Evolutionary conservation across 2,888 invertebrate genomes (phyloP).

Genomic region (Cataglyphis rosenhaueri): DNA sequence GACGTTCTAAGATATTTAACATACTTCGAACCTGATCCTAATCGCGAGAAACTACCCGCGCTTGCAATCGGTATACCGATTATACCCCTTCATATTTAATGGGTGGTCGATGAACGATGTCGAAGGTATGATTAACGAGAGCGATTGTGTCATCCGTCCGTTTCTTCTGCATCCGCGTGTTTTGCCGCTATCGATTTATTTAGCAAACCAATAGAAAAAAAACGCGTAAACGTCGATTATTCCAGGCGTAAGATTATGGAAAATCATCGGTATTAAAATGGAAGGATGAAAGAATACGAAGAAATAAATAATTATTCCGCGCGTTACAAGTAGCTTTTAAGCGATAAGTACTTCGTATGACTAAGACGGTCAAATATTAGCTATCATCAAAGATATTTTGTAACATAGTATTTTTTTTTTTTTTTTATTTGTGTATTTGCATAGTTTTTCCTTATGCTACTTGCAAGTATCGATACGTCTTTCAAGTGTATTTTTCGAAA

Average conservation of each 20-base stretch:
- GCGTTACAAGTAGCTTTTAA: not conserved
- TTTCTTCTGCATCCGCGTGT: constrained; percentile 56
- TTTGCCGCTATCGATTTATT: constrained; percentile 22
- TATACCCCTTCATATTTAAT: constrained; percentile 54
- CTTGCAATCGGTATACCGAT: constrained; percentile 50
- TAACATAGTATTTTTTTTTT: not conserved
- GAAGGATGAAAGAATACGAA: not conserved
- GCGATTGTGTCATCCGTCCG: constrained; percentile 52
- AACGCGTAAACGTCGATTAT: not conserved
- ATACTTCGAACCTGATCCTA: constrained; percentile 60
- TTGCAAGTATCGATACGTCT: not conserved
- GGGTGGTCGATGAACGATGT: constrained; percentile 13
- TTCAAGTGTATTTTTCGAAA: not conserved
- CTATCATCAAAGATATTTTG: not conserved
- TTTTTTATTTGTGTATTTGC: not conserved
- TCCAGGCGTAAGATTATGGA: not conserved
- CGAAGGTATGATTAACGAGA: constrained; percentile 72
- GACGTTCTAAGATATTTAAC: constrained; percentile 37
- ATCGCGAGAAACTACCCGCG: constrained; percentile 53
- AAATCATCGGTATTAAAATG: not conserved
- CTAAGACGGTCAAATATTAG: not conserved
- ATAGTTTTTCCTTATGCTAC: not conserved
- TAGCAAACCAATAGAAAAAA: not conserved
- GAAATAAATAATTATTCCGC: not conserved
- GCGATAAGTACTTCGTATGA: not conserved